Base-by-base conservation (phyloP, 2,888 invertebrate species). In the Alviniconcha strummeri region DNA sequence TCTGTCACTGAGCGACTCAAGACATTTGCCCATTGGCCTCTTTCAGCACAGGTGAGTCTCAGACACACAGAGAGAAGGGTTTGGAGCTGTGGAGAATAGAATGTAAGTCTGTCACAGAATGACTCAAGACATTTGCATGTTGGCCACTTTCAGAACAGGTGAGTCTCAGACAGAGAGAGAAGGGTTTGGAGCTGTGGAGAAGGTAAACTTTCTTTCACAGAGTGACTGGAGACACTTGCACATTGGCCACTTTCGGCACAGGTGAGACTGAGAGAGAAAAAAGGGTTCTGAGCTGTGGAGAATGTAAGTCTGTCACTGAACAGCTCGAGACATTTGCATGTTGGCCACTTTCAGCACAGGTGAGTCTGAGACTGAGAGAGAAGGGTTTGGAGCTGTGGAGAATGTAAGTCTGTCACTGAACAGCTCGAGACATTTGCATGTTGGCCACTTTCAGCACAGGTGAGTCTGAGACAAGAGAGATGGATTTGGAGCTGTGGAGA, bases 1-100 rank as follows among this genome's bases (percentile, higher is more conserved):
- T 82, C 82, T 57, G 71, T 77, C 36, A 69, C 76, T 1, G 82
- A 82, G 67, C 67, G 82, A 36, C 77, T 82, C 19, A 82, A 77
- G 55, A 82, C 82, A 6, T 82, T 82, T 77, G 82, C 77, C n/a
- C 67, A 60, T 15, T 83, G 83, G 83, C 83, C 83, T 5, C 52
- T 55, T 0, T 36, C 64, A 11, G 83, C 83, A n/a, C 83, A 83
- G 67, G 81, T 81, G 4, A 52, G 74, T 11, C 74, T 7, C n/a
- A n/a, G 19, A 6, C 6, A 19, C n/a, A 6, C 5, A 75, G 72
- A 72, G 55, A 15, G 17, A 6, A 55, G 54, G 36, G 54, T 72
- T 36, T 36, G 2, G 19, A 72, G 8, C 36, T 36, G 36, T 36
- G 36, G 36, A 36, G 36, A 36, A 36, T 36, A 36, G 36, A 36